These are phyloP conservation scores for Psilopogon haemacephalus DNA, from an alignment of 2,113 vertebrate species.

Conservation along the genomic window DNA sequence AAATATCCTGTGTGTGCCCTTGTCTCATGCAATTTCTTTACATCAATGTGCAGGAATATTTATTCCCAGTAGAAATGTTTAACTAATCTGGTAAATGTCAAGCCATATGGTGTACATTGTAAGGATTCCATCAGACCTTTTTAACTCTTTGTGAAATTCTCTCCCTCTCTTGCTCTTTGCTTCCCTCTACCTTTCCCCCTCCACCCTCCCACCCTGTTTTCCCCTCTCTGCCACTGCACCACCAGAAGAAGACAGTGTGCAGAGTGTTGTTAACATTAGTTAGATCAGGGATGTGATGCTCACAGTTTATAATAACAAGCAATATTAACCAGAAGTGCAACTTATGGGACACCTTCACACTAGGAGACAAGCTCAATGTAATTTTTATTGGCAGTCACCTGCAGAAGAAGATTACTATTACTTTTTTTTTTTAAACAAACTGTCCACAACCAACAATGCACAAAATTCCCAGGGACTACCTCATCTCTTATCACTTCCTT, in stretches of 20 bases:
- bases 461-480: constrained; percentile 51
- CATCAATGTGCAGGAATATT: constrained; percentile 76
- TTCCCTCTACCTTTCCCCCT: neutral
- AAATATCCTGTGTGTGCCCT: constrained; percentile 75
- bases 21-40: constrained; percentile 79
- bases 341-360: neutral
- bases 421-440: constrained; percentile 17
- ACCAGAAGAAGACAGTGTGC: neutral
- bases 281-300: neutral
- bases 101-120: constrained; percentile 81
- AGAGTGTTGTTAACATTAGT: neutral
- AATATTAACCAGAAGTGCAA: constrained; percentile 17
- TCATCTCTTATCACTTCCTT: constrained; percentile 59
- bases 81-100: constrained; percentile 84
- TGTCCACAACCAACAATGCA: constrained; percentile 14
- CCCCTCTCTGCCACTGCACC: constrained; percentile 19
- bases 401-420: constrained; percentile 7
- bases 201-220: neutral
- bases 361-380: neutral
- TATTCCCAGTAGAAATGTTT: constrained; percentile 84
- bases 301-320: neutral
- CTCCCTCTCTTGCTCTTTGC: constrained; percentile 1
- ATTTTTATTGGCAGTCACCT: constrained; percentile 39
- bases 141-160: constrained; percentile 77
- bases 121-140: constrained; percentile 76